Evolutionary conservation across 2,797 vertebrate genomes (phyloP).

Genomic region (Otus scops): DNA sequence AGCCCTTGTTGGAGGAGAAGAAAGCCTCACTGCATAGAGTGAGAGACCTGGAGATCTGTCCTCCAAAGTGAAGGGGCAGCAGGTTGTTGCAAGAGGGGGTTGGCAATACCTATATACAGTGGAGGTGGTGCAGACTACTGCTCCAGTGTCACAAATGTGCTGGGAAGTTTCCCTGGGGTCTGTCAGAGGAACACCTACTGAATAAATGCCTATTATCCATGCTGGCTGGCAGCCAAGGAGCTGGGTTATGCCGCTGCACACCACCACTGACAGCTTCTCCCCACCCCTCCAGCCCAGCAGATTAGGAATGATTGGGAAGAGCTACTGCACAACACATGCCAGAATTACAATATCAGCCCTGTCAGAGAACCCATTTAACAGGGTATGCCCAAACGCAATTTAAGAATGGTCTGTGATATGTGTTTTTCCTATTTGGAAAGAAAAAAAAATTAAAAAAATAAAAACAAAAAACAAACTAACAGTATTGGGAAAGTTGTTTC

Average conservation of each 20-base stretch:
- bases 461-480: too few species aligned
- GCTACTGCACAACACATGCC: not conserved
- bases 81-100: not conserved
- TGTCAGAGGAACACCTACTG: not conserved
- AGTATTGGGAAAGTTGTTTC: not conserved
- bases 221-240: not conserved
- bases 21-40: rapidly evolving
- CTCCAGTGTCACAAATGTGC: not conserved
- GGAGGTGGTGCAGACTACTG: not conserved
- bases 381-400: not conserved
- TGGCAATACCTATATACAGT: not conserved
- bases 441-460: too few species aligned
- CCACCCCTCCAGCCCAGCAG: not conserved
- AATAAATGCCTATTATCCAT: not conserved
- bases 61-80: not conserved
- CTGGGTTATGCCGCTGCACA: not conserved
- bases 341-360: not conserved
- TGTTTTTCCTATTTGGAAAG: not conserved
- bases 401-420: not conserved
- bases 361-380: not conserved
- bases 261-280: not conserved
- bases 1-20: not conserved
- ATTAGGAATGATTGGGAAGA: not conserved
- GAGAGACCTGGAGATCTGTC: not conserved
- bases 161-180: not conserved